Evolutionary conservation across 2,888 invertebrate genomes (phyloP).

Genomic region (Bimastos eiseni): DNA sequence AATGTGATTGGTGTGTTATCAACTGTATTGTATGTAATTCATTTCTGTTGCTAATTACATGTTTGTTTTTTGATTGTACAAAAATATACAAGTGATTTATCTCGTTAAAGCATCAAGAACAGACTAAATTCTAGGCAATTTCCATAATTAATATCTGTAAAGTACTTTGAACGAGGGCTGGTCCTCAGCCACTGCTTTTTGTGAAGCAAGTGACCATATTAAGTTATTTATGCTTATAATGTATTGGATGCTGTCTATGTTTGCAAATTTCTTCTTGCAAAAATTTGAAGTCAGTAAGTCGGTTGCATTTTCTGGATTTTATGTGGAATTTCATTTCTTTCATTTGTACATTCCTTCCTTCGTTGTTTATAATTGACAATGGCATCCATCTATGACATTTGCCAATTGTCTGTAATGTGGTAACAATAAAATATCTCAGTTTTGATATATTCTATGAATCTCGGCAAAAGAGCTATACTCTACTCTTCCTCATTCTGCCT

Average conservation of each 20-base stretch:
- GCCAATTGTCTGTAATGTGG: neutral
- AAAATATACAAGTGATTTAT: neutral
- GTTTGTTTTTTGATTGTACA: neutral
- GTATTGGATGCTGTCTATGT: neutral
- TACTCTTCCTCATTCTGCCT: neutral
- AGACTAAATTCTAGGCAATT: neutral
- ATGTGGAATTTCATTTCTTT: neutral
- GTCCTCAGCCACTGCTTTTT: neutral
- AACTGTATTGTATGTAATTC: neutral
- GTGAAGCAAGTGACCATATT: constrained; percentile 13
- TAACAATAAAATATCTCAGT: neutral
- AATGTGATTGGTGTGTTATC: neutral
- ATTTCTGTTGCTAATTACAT: neutral
- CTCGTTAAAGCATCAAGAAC: neutral
- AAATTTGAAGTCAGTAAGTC: neutral
- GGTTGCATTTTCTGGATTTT: neutral
- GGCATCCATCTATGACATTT: constrained; percentile 1
- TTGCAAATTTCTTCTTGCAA: neutral
- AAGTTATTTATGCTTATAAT: neutral
- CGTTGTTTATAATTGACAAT: neutral
- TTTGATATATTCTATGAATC: neutral
- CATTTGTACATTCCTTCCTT: neutral
- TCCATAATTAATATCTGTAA: neutral
- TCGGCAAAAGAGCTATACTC: neutral
- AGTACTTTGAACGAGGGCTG: neutral